phyloP scores from a whole-genome alignment of 1,140 invertebrate species.

The Mesaphorura yosii region DNA sequence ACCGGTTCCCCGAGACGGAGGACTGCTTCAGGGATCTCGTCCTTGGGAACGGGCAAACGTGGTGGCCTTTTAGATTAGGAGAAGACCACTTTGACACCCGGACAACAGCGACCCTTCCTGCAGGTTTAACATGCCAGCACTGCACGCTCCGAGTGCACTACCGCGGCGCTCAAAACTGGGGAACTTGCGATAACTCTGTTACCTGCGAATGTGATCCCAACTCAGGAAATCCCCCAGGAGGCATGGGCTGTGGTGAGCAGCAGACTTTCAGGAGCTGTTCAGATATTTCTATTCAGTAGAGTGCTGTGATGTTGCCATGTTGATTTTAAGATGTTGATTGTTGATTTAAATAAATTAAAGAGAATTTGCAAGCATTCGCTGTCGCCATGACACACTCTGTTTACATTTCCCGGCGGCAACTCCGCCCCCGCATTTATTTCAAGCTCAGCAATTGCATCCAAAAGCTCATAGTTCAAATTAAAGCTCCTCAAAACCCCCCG shows the following conservation, averaged over 20 bases:
- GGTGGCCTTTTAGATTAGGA: constrained; percentile 19
- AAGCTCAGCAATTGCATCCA: too few relatives aligned
- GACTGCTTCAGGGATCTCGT: constrained; percentile 7
- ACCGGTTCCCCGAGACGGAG: constrained; percentile 19
- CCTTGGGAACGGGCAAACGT: constrained; percentile 13
- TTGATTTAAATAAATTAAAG: too few relatives aligned
- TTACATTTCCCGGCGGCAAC: too few relatives aligned
- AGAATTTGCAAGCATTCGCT: too few relatives aligned
- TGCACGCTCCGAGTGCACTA: constrained; percentile 18
- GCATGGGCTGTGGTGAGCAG: constrained; percentile 18
- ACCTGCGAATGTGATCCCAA: constrained; percentile 18
- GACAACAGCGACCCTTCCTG: constrained; percentile 11
- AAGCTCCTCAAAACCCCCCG: too few relatives aligned
- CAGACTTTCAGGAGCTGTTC: constrained; percentile 19
- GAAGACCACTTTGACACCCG: constrained; percentile 9
- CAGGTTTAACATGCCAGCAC: constrained; percentile 1
- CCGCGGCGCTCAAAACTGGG: constrained; percentile 20
- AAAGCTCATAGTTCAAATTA: too few relatives aligned
- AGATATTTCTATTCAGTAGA: constrained; percentile 10
- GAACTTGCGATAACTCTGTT: constrained; percentile 11
- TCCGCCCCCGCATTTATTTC: too few relatives aligned
- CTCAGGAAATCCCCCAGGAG: constrained; percentile 17
- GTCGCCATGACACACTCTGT: too few relatives aligned
- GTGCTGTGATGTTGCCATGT: too few relatives aligned
- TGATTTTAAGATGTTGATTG: too few relatives aligned